A percentile compares a stretch with the other conserved stretches of the same genome.
phyloP scores from a whole-genome alignment of 2,888 invertebrate genomes.

The Hyposoter dolosus region DNA sequence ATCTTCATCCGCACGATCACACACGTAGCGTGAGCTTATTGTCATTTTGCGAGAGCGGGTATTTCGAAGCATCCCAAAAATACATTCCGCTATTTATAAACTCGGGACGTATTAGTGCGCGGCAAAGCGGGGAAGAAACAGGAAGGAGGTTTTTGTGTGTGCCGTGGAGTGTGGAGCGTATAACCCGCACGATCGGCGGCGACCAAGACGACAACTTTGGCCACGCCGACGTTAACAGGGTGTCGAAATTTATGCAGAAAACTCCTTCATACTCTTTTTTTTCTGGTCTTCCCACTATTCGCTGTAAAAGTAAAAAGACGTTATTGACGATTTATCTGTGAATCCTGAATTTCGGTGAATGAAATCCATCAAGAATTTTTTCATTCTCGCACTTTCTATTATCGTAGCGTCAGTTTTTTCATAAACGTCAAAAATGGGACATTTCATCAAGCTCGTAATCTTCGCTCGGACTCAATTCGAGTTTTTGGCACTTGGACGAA shows the following conservation, averaged over 20 bases:
- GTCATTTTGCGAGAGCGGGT: slow-evolving; percentile 50
- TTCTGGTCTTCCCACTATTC: slow-evolving; percentile 1
- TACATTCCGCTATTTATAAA: slow-evolving; percentile 81
- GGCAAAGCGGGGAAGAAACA: slow-evolving; percentile 61
- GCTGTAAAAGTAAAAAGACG: not conserved
- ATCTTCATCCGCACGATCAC: not conserved
- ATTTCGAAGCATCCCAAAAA: slow-evolving; percentile 80
- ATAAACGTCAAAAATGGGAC: not conserved
- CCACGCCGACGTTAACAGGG: slow-evolving; percentile 33
- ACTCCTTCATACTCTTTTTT: slow-evolving; percentile 19
- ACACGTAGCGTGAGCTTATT: slow-evolving; percentile 56
- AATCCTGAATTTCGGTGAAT: not conserved
- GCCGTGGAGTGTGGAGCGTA: slow-evolving; percentile 45
- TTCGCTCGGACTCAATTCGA: not conserved
- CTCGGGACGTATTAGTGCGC: slow-evolving; percentile 71
- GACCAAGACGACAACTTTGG: slow-evolving; percentile 17
- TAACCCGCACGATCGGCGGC: slow-evolving; percentile 39
- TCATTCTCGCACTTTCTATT: not conserved
- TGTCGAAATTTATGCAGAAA: slow-evolving; percentile 58
- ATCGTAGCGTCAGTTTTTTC: not conserved
- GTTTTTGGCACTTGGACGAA: not conserved
- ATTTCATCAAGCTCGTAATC: not conserved
- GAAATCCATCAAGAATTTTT: not conserved
- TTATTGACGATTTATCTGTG: not conserved
- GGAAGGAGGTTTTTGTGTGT: slow-evolving; percentile 59